These are phyloP conservation scores for Dione vanillae DNA, from an alignment of 2,888 invertebrate species.

Conservation along the genomic window DNA sequence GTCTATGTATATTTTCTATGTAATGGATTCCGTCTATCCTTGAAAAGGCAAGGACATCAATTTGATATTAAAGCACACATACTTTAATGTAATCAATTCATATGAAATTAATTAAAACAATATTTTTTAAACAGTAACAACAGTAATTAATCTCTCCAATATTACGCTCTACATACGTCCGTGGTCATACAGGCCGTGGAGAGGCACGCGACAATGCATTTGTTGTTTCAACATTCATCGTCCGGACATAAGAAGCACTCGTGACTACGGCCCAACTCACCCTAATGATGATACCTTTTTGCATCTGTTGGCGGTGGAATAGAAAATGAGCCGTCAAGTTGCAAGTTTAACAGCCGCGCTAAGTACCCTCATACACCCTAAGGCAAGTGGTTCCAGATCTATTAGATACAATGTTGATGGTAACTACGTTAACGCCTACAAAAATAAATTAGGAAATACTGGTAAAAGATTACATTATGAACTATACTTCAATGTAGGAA, in stretches of 20 bases:
- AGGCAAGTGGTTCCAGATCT: slow-evolving; percentile 62
- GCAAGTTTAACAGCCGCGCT: slow-evolving; percentile 54
- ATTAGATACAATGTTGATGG: slow-evolving; percentile 50
- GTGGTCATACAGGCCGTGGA: slow-evolving; percentile 41
- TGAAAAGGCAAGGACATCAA: background rate
- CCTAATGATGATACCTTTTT: slow-evolving; percentile 54
- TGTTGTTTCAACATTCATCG: slow-evolving; percentile 58
- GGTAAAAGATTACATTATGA: slow-evolving; percentile 33
- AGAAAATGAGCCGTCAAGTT: slow-evolving; percentile 60
- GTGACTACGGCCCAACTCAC: slow-evolving; percentile 46
- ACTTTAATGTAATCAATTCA: background rate
- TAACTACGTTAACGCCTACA: slow-evolving; percentile 51
- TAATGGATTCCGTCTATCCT: background rate
- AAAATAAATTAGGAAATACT: slow-evolving; percentile 41
- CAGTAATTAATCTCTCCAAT: slow-evolving; percentile 68
- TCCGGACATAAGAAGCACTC: slow-evolving; percentile 40
- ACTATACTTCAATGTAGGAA: background rate
- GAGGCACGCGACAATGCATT: slow-evolving; percentile 66
- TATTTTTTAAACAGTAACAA: slow-evolving; percentile 49
- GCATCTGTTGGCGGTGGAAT: slow-evolving; percentile 49
- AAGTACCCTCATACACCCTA: slow-evolving; percentile 50
- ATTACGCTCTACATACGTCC: slow-evolving; percentile 67
- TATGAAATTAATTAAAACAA: background rate
- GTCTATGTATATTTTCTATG: background rate
- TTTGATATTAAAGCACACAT: no score